Conservation (phyloP, 2,113 vertebrate species). For the Okapia johnstoni region DNA sequence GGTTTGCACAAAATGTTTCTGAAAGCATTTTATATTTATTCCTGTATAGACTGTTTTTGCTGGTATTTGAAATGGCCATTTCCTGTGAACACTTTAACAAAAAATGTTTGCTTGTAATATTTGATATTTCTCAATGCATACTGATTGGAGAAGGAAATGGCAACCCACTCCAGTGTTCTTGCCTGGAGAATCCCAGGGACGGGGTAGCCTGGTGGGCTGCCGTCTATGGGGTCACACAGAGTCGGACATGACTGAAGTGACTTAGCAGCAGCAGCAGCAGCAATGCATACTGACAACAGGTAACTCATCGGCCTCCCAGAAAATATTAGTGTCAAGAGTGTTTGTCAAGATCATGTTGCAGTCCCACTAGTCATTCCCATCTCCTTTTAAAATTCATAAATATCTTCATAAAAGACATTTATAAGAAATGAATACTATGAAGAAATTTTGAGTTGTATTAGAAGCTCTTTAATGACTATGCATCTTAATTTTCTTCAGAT, state of each 20-base stretch:
- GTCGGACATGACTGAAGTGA: no score
- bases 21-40: constrained; percentile 41
- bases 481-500: constrained; percentile 61
- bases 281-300: neutral
- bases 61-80: constrained; percentile 18
- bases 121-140: neutral
- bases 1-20: neutral
- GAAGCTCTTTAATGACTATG: constrained; percentile 25
- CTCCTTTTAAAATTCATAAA: constrained; percentile 58
- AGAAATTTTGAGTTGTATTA: constrained; percentile 5
- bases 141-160: neutral
- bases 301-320: neutral
- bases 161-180: no score
- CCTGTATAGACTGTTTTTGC: constrained; percentile 12
- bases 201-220: no score
- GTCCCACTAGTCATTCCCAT: neutral
- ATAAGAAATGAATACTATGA: neutral
- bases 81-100: constrained; percentile 25
- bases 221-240: no score
- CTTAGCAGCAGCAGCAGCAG: no score
- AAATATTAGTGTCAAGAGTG: neutral
- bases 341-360: neutral
- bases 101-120: constrained; percentile 34
- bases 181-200: no score
- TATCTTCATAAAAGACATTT: neutral